Conservation (phyloP, 2,797 vertebrate species). For the Lagocephalus sceleratus region DNA sequence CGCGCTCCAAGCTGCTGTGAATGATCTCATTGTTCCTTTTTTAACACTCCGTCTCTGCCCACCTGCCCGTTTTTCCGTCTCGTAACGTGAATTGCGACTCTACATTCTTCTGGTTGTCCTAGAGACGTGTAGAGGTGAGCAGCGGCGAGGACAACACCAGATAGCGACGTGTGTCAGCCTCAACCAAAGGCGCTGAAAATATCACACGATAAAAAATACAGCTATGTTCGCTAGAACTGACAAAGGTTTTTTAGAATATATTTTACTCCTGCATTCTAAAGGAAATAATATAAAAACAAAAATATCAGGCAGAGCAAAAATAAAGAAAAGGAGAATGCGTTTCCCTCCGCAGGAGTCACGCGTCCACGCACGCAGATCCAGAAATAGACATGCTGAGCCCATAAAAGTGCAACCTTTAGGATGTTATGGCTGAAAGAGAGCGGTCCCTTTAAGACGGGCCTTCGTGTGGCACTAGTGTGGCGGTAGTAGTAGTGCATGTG, state of each 20-base stretch:
- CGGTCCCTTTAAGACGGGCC: conserved; percentile 57
- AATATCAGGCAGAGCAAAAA: no score
- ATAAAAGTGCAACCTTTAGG: conserved; percentile 48
- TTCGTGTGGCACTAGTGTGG: conserved; percentile 30
- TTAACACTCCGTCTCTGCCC: conserved; percentile 13
- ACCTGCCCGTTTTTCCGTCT: conserved; percentile 27
- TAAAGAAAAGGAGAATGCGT: not conserved
- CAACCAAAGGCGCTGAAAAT: no score
- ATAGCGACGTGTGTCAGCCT: conserved; percentile 34
- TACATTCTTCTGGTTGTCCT: conserved; percentile 31
- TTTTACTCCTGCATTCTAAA: not conserved
- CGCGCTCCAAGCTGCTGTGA: conserved; percentile 19
- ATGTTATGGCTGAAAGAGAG: conserved; percentile 50
- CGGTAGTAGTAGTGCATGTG: conserved; percentile 8
- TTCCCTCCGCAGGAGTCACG: no score
- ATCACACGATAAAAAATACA: no score
- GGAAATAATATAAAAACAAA: no score
- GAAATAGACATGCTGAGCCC: conserved; percentile 68
- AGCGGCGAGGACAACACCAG: conserved; percentile 19
- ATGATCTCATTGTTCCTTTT: conserved; percentile 36
- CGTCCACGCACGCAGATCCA: conserved; percentile 39
- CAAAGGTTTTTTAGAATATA: not conserved
- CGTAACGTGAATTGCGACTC: not conserved
- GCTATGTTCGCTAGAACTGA: no score
- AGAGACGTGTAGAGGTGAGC: conserved; percentile 40